phyloP scores from a whole-genome alignment of 2,113 vertebrate species.

The Pterocles orientalis region DNA sequence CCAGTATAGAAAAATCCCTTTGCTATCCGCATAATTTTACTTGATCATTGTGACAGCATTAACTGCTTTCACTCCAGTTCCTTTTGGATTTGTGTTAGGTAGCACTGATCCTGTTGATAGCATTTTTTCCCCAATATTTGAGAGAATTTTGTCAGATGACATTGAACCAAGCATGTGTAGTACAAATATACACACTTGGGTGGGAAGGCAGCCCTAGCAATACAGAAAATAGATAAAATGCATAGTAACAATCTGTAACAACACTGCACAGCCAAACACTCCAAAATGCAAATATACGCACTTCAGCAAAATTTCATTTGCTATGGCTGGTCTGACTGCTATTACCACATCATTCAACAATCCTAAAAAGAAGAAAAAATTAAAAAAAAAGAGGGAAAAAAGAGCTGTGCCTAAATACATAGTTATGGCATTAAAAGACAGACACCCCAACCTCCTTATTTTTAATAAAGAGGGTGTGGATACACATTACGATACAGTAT shows the following conservation, averaged over 20 bases:
- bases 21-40: background rate
- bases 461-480: background rate
- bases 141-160: background rate
- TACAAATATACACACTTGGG: no score
- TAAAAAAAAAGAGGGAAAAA: background rate
- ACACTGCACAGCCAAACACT: background rate
- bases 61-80: background rate
- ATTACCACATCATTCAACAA: background rate
- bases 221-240: background rate
- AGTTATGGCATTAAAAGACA: background rate
- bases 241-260: background rate
- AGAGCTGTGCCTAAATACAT: background rate
- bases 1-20: background rate
- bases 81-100: background rate
- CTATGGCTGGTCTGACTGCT: background rate
- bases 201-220: background rate
- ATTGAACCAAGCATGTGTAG: background rate
- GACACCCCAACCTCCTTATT: background rate
- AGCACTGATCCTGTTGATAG: background rate
- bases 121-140: background rate
- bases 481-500: background rate
- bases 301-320: constrained; percentile 15
- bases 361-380: background rate
- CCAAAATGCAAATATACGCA: background rate
- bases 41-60: background rate